Conservation (phyloP, 2,888 invertebrate species). For the Ormyrus rosae region DNA sequence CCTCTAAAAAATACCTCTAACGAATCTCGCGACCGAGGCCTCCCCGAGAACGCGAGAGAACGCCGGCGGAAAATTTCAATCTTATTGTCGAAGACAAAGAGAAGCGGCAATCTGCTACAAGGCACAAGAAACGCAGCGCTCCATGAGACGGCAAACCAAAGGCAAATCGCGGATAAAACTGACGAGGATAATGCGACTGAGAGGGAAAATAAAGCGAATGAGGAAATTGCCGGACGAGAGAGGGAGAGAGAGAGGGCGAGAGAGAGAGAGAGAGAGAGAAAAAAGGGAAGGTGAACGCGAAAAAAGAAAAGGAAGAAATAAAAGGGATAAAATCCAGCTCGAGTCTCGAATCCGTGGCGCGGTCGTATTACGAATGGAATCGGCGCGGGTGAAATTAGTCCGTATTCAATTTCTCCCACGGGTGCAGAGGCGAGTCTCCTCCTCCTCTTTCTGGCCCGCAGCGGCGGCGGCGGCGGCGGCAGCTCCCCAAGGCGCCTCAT, state of each 20-base stretch:
- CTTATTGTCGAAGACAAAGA: background rate
- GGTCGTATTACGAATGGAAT: constrained; percentile 64
- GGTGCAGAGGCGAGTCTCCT: constrained; percentile 59
- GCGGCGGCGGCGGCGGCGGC: constrained; percentile 56
- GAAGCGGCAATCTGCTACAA: background rate
- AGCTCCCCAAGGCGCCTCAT: constrained; percentile 74
- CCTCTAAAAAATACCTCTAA: too few relatives aligned
- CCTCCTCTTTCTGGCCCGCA: constrained; percentile 50
- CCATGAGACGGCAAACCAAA: background rate
- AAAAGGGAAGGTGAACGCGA: constrained; percentile 11
- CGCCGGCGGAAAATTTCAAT: constrained; percentile 4
- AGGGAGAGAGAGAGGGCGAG: constrained; percentile 1
- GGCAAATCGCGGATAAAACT: constrained; percentile 10
- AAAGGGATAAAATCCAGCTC: constrained; percentile 9
- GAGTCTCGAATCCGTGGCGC: constrained; percentile 53
- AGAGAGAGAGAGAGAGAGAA: constrained; percentile 25
- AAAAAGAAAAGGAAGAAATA: constrained; percentile 15
- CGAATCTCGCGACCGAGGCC: too few relatives aligned
- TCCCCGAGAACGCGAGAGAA: too few relatives aligned
- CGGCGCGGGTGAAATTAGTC: constrained; percentile 73
- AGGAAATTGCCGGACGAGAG: constrained; percentile 59
- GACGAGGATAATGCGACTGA: constrained; percentile 20
- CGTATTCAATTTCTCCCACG: constrained; percentile 74
- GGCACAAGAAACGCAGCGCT: background rate
- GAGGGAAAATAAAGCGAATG: constrained; percentile 32